phyloP scores from a whole-genome alignment of 30 jellyfish, hydroid and myxozoan species.

The Rhopilema esculentum region DNA sequence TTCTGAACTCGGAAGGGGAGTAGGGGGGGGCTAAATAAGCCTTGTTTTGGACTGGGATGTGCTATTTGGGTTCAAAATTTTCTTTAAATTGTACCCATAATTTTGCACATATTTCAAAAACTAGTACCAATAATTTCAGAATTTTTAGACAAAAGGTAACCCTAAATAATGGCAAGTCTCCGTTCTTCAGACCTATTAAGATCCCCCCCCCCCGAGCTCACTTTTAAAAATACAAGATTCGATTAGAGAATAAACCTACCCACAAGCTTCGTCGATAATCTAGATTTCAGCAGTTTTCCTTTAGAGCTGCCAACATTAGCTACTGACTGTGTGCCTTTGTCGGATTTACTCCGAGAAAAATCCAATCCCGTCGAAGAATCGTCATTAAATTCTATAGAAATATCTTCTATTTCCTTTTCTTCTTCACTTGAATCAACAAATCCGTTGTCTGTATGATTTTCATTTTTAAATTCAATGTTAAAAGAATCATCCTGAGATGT shows the following conservation, averaged over 20 bases:
- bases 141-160: no score
- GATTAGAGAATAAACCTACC: conserved; percentile 35
- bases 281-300: conserved; percentile 26
- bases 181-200: no score
- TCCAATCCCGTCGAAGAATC: neutral
- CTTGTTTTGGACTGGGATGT: no score
- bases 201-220: no score
- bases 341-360: no score
- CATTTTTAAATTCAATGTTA: conserved; percentile 70
- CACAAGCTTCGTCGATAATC: conserved; percentile 70
- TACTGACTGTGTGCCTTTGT: neutral
- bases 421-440: conserved; percentile 19
- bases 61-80: no score
- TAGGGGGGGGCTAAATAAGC: no score
- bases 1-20: no score
- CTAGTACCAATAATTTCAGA: no score
- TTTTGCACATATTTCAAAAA: no score
- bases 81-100: no score
- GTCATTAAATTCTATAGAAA: conserved; percentile 1
- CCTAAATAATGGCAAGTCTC: no score
- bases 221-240: neutral
- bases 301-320: neutral
- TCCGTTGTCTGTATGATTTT: conserved; percentile 37
- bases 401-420: conserved; percentile 12
- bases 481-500: conserved; percentile 71